phyloP scores from a whole-genome alignment of 2,888 invertebrate species.

The Nycteola revayana region DNA sequence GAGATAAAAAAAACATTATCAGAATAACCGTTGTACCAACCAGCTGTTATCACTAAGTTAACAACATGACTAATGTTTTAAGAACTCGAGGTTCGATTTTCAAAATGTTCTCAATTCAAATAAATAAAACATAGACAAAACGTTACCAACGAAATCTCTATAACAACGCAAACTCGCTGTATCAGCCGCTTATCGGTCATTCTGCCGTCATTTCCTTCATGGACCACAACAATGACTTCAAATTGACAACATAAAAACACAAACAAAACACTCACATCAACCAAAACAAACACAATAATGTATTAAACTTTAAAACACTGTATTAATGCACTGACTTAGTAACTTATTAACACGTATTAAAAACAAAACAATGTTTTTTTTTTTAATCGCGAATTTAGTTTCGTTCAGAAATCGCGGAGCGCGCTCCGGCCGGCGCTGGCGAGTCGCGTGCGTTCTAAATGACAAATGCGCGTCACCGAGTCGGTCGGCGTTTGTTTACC shows the following conservation, averaged over 20 bases:
- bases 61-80: too few species aligned
- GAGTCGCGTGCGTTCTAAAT: slow-evolving; percentile 64
- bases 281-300: slow-evolving; percentile 28
- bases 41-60: too few species aligned
- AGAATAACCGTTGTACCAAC: too few species aligned
- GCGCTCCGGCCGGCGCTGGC: slow-evolving; percentile 52
- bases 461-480: slow-evolving; percentile 74
- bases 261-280: slow-evolving; percentile 34
- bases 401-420: slow-evolving; percentile 49
- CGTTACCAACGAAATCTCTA: slow-evolving; percentile 31
- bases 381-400: slow-evolving; percentile 40
- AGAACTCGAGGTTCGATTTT: too few species aligned
- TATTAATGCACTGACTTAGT: slow-evolving; percentile 29
- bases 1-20: too few species aligned
- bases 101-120: too few species aligned
- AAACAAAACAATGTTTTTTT: slow-evolving; percentile 20
- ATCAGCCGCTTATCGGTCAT: slow-evolving; percentile 58
- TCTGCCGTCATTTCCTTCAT: slow-evolving; percentile 60
- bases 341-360: slow-evolving; percentile 11
- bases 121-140: slow-evolving; percentile 6
- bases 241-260: slow-evolving; percentile 28
- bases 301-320: slow-evolving; percentile 33
- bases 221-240: slow-evolving; percentile 46
- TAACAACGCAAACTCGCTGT: slow-evolving; percentile 33
- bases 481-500: slow-evolving; percentile 66